Base-by-base conservation (phyloP, 2,888 invertebrate species). In the Gymnocheta viridis region DNA sequence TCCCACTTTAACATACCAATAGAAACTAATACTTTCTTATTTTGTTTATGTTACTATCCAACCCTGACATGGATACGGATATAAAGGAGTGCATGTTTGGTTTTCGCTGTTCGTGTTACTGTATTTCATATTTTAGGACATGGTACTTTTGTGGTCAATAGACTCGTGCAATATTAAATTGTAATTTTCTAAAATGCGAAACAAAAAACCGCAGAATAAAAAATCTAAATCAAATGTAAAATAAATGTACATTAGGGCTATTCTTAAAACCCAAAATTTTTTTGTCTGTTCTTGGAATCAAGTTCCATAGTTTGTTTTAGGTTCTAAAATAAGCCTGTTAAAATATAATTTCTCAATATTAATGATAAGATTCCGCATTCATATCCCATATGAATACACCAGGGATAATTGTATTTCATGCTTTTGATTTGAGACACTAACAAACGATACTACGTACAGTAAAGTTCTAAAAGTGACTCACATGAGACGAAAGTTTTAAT, bases 91-190 rank as follows among this genome's bases (percentile, higher is more conserved):
- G 4, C 6, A 17, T 41, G 19, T 29, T 41, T 49, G 35, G 56
- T 19, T 62, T 64, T 6, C 56, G 14, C 29, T 22, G 67, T 60
- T 60, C 38, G 47, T 64, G 32, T 69, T 62, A n/a, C 38, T 67
- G 47, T 76, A 62, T 69, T 70, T 66, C 47, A 58, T 66, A 70
- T 74, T 64, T 56, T 60, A 83, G 82, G 79, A 83, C 82, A 83
- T 70, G 74, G 82, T 83, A 80, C 76, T 83, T 60, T 76, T 83
- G 80, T 80, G 83, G 83, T 83, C 79, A 76, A 76, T 76, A 72
- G 70, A 80, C 73, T 49, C 32, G 58, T 58, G 58, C 67, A 51
- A 47, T 44, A 32, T 44, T 69, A 67, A 72, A 72, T 38, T 70
- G 64, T 32, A 38, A 35, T 49, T 64, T 44, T 44, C 74, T n/a